phyloP scores from a whole-genome alignment of 2,113 vertebrate species.

The Choloepus hoffmanni region DNA sequence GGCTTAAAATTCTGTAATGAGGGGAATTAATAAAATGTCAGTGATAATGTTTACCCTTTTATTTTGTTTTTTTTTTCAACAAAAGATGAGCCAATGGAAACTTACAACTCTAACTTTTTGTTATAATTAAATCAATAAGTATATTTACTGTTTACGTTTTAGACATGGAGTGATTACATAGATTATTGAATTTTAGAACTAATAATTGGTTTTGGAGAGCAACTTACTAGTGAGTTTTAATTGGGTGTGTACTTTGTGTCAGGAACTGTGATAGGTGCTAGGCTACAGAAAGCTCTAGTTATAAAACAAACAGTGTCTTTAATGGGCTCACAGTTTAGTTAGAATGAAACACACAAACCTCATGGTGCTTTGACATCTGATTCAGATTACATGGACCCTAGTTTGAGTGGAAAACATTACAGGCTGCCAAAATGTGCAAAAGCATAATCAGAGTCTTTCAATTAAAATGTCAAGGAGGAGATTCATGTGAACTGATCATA shows the following conservation, averaged over 20 bases:
- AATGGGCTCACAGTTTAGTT: not conserved
- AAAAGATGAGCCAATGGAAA: not conserved
- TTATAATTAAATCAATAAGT: not conserved
- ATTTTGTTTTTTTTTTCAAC: not conserved
- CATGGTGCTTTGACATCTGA: not conserved
- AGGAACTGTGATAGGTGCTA: not conserved
- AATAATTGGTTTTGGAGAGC: not conserved
- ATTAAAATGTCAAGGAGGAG: not conserved
- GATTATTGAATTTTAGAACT: not conserved
- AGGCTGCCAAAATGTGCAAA: not conserved
- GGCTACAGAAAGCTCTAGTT: not conserved
- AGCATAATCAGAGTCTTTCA: not conserved
- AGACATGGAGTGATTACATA: not conserved
- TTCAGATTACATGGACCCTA: not conserved
- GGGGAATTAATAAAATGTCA: not conserved
- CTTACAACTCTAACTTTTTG: not conserved
- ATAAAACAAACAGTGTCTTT: not conserved
- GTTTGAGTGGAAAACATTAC: not conserved
- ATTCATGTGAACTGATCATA: rapidly evolving
- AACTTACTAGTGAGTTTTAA: slow-evolving; percentile 29
- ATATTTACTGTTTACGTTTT: slow-evolving; percentile 21
- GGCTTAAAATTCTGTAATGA: not conserved
- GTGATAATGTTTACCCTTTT: not conserved
- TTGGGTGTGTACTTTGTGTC: not conserved
- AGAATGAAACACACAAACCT: not conserved